Base-by-base conservation (phyloP, 2,888 invertebrate species). In the Conistra vaccinii region DNA sequence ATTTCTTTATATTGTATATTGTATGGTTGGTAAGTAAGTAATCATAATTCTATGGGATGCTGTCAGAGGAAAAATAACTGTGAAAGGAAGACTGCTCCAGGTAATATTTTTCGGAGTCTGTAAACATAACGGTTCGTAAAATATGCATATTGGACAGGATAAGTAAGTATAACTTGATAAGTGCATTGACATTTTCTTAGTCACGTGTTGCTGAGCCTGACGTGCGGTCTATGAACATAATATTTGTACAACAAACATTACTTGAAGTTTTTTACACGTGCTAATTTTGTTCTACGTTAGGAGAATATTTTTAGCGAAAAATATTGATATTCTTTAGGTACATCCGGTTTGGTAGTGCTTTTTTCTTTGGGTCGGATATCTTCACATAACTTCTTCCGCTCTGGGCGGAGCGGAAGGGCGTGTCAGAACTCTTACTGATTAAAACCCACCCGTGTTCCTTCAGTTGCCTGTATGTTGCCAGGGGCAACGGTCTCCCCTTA, bases 241-340 rank as follows among this genome's bases (percentile, higher is more conserved):
- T 74, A 62, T 75, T 73, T 45, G 53, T 17, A 35, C 26, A 45
- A 17, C 26, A 74, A 74, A 73, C 61, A 45, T 32, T 17, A 42
- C 42, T n/a, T n/a, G n/a, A 10, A 23, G 17, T 48, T 73, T 4
- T 17, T 5, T 17, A 23, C 2, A 0, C 39, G 20, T 55, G 17
- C 53, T 63, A 12, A 12, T 53, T 42, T 17, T 35, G 12, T 20
- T 48, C 51, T 14, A 39, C 17, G 58, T 39, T n/a, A 20, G 35
- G 45, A 53, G 3, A 23, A 29, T 45, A 35, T 55, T 62, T 73
- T 45, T 35, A 9, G 17, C 32, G 9, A 74, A 53, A 4, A 26
- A 73, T 51, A 60, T 39, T 73, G 20, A n/a, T 45, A 2, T 23
- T 39, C 3, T 12, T 20, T 29, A 26, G 12, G n/a, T 51, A 51